Evolutionary conservation across 2,888 invertebrate species (phyloP), one percentile per base, ranked within the genome.

Genomic region (Coremacera marginata): DNA sequence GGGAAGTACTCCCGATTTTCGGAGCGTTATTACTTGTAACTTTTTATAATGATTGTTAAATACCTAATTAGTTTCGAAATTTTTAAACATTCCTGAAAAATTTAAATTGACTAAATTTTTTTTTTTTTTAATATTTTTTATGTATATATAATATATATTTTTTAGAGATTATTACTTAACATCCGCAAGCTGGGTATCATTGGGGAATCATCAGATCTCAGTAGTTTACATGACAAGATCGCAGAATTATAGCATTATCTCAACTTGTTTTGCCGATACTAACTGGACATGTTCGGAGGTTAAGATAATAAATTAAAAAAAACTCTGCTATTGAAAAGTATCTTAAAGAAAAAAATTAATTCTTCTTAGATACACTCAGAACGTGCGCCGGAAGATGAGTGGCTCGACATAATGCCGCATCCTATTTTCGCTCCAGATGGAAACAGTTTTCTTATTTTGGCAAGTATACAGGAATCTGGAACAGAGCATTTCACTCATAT

Each of bases 151-250:
- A 52, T 70, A 70, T 75, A 72, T 31, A 22, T 49, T 83, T 83
- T n/a, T 5, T 74, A 97, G 96, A 90, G 97, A 98, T 87, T 95
- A 94, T 91, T 98, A 98, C 91, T 91, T 98, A 88, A 96, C 96
- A 88, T 95, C 96, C 83, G 96, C 96, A 79, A 94, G 94, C 81
- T 98, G 98, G 98, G 93, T 96, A 84, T 83, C 94, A 84, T 92
- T 93, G 86, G 92, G 92, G 84, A 94, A 95, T 89, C 91, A 92
- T 80, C 93, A 95, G 88, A 92, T 98, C 81, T 93, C 95, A 71
- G 94, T 95, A 70, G 95, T 97, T 76, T 98, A 97, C 96, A 94
- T 97, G 93, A 96, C 96, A 89, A 92, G 98, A 83, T 94, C 95
- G 63, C 98, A 98, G 90, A 98, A 98, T 89, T 92, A 95, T 82